Evolutionary conservation across 2,888 invertebrate genomes (phyloP), one percentile per base, ranked within the genome.

Genomic region (Physocephala rufipes): DNA sequence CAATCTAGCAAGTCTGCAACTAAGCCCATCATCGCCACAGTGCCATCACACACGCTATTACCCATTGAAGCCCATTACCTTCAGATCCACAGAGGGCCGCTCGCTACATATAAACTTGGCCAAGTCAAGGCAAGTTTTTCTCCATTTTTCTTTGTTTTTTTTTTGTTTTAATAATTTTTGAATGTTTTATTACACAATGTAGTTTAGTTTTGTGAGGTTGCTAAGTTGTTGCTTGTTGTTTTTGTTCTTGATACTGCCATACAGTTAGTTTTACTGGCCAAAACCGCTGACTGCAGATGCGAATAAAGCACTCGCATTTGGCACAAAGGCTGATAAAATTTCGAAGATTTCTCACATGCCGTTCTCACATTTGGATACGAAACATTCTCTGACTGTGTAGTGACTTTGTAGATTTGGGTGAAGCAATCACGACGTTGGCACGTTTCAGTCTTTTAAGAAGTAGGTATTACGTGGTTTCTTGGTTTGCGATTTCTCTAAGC

Each of bases 1-100:
- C 76, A 77, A 78, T 78, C 77, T 77, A 74, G 68, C 69, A 73
- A 77, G 75, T 76, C 77, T 76, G 73, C 73, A 76, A 74, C 74
- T 76, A 70, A 76, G 76, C 76, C 55, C 43, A 13, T 28, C 66
- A 43, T 19, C 43, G 36, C 53, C 1, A 9, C 64, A 7, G 36
- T 15, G 5, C n/a, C n/a, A 67, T 53, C 69, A 49, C 53, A 71
- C 67, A 13, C 16, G 19, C 21, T 51, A 49, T 36, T n/a, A n/a
- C n/a, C n/a, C n/a, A n/a, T n/a, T n/a, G n/a, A n/a, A n/a, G n/a
- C n/a, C n/a, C n/a, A n/a, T n/a, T n/a, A n/a, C n/a, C n/a, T n/a
- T n/a, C n/a, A n/a, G n/a, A n/a, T n/a, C n/a, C n/a, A n/a, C n/a
- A n/a, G n/a, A n/a, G n/a, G n/a, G n/a, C n/a, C n/a, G n/a, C n/a